Evolutionary conservation across 2,797 vertebrate species (phyloP).

Genomic region (Bovichtus variegatus): DNA sequence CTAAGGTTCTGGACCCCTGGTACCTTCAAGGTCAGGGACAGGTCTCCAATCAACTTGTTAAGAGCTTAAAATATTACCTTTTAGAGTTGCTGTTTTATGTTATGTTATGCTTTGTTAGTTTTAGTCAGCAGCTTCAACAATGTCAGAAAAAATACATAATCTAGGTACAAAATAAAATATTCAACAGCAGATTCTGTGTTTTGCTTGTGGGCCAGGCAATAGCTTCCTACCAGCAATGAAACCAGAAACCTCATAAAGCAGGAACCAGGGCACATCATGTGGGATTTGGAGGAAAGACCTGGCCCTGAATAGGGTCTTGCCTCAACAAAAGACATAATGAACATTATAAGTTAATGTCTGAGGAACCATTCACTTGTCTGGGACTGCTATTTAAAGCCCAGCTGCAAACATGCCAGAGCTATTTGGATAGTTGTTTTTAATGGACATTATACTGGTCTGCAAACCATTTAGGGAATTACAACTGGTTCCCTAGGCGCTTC

Average conservation of each 20-base stretch:
- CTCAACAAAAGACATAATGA: neutral
- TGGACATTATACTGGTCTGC: no score
- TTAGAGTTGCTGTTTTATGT: neutral
- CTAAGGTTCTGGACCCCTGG: neutral
- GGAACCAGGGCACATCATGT: neutral
- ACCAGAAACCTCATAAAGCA: neutral
- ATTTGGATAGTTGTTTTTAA: neutral
- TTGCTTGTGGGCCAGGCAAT: neutral
- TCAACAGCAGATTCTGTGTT: neutral
- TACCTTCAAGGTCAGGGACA: neutral
- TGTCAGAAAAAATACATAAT: neutral
- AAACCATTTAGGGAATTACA: neutral
- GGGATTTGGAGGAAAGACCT: neutral
- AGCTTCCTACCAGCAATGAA: neutral
- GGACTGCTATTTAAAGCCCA: neutral
- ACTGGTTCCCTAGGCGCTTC: neutral
- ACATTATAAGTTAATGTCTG: neutral
- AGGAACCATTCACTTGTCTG: neutral
- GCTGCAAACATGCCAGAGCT: no score
- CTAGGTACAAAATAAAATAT: neutral
- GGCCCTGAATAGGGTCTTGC: neutral
- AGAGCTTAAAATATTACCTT: neutral
- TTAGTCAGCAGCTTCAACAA: no score
- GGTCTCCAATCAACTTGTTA: neutral
- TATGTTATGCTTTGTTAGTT: constrained; percentile 11